Conservation (phyloP, 2,888 invertebrate species). For the Scaptomyza cyrtandrae region DNA sequence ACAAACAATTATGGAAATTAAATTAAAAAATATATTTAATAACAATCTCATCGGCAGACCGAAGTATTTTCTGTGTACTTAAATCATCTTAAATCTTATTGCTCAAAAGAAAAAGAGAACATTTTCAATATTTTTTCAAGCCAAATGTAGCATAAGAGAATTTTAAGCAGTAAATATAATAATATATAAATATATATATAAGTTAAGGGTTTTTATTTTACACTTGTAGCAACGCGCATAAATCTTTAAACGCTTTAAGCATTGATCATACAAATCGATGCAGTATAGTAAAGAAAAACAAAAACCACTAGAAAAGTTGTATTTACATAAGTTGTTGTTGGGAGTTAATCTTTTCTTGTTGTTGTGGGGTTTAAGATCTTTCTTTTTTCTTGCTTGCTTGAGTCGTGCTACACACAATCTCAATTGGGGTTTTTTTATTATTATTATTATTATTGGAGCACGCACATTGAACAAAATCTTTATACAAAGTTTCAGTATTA, state of each 20-base stretch:
- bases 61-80: background rate
- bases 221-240: constrained; percentile 71
- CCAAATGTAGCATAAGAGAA: constrained; percentile 27
- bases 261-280: constrained; percentile 32
- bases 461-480: constrained; percentile 60
- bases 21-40: constrained; percentile 22
- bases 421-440: constrained; percentile 57
- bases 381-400: constrained; percentile 37
- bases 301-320: constrained; percentile 57
- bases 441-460: constrained; percentile 38
- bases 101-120: background rate
- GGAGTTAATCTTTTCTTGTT: constrained; percentile 1
- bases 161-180: background rate
- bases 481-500: constrained; percentile 59
- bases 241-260: constrained; percentile 50
- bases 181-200: no score
- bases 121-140: background rate
- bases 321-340: constrained; percentile 69
- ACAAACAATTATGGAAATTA: constrained; percentile 11
- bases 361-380: background rate
- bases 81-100: background rate
- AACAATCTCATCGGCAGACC: constrained; percentile 23
- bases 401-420: constrained; percentile 21
- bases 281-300: constrained; percentile 14
- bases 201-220: constrained; percentile 52